Base-by-base conservation (phyloP, 1,140 invertebrate genomes). In the Drosophila pruinosa region DNA sequence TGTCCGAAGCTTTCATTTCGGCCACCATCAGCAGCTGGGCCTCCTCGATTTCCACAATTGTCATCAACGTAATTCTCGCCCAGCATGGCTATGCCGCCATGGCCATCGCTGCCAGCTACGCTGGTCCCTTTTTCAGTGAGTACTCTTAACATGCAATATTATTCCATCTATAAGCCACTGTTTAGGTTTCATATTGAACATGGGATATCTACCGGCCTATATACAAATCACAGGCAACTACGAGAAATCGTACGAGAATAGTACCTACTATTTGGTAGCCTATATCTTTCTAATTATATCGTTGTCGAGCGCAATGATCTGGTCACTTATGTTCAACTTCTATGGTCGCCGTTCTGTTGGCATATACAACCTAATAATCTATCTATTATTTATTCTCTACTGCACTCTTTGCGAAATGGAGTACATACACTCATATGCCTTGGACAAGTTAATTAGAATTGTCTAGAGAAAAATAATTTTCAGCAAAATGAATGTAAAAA, bases 211-310 rank as follows among this genome's bases (percentile, higher is more conserved):
- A 15, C 53, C 53, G 0, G 0, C 8, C 1, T 56, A 43, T 56
- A n/a, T 21, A 0, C 10, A 24, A 2, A 7, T 26, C 7, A 7
- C 26, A 21, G 19, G n/a, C 43, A 14, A 5, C 22, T 41, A 47
- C 4, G 22, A 24, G 0, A 22, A n/a, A n/a, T n/a, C n/a, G n/a
- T n/a, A 5, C 5, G 2, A 2, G n/a, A 1, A 10, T 14, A 12
- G 10, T n/a, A 14, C n/a, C n/a, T 47, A 26, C 22, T 24, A 22
- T 47, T 8, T 28, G 22, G 7, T 56, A 0, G 21, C 53, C 5
- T 56, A 43, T 43, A 14, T 56, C 12, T 56, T 56, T 22, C 53
- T 56, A 3, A 56, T 56, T 38, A 56, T 56, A 15, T 56, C 53
- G 2, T 6, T 56, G 5, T 2, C 14, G 1, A 41, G 53, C 21